Percentiles rank a stretch among this genome's conserved stretches.
Conservation (phyloP, 2,797 vertebrate genomes). For the Avahi laniger region DNA sequence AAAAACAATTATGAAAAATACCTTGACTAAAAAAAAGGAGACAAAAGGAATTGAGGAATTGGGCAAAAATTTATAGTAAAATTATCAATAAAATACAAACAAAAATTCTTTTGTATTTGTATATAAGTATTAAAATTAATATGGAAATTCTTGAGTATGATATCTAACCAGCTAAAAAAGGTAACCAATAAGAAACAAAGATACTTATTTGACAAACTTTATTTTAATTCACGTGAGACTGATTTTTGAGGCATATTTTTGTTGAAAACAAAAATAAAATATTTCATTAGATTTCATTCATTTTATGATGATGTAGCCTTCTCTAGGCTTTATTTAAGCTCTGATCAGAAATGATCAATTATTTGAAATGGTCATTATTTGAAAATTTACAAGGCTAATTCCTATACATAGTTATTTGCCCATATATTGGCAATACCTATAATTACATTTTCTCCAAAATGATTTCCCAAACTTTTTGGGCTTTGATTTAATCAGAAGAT, state of each 20-base stretch:
- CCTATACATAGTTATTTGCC: neutral
- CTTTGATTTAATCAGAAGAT: neutral
- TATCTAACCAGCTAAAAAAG: neutral
- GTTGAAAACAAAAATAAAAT: constrained; percentile 49
- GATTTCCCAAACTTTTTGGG: constrained; percentile 15
- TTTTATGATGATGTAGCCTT: constrained; percentile 45
- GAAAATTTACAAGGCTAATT: neutral
- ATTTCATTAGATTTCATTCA: constrained; percentile 50
- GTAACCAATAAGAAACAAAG: neutral
- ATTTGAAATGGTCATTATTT: neutral
- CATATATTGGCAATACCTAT: neutral
- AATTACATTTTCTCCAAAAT: constrained; percentile 5
- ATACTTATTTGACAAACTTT: neutral
- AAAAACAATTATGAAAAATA: neutral
- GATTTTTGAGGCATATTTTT: neutral
- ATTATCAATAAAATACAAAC: neutral
- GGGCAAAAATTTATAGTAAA: neutral
- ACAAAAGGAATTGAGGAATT: neutral
- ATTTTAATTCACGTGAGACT: neutral
- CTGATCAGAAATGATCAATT: neutral
- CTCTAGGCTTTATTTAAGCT: neutral
- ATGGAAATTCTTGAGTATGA: neutral
- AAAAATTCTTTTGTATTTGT: neutral
- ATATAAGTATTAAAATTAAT: neutral
- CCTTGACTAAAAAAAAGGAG: neutral